phyloP scores from a whole-genome alignment of 1,140 invertebrate genomes.

The Tyrophagus putrescentiae region DNA sequence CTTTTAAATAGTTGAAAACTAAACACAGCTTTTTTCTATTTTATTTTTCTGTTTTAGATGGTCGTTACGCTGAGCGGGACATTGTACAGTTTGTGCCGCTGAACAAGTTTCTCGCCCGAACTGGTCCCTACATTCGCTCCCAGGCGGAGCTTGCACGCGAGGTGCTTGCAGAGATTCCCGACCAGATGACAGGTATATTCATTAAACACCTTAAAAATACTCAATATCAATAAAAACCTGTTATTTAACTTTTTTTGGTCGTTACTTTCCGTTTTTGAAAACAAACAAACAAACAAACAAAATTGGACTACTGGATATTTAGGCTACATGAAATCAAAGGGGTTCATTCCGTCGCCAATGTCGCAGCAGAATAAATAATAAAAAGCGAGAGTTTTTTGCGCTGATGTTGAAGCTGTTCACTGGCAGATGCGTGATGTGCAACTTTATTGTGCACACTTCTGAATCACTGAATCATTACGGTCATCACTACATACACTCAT shows the following conservation, averaged over 20 bases:
- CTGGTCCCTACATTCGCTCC: constrained; percentile 23
- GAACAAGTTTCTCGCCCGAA: constrained; percentile 16
- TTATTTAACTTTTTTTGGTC: constrained; percentile 24
- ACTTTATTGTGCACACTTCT: too few relatives aligned
- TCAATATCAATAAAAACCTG: constrained; percentile 37
- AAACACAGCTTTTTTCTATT: too few relatives aligned
- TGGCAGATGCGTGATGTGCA: too few relatives aligned
- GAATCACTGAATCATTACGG: too few relatives aligned
- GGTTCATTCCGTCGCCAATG: constrained; percentile 30
- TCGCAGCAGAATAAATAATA: constrained; percentile 23
- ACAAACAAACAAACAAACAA: neutral
- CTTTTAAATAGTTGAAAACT: too few relatives aligned
- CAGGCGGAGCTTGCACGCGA: constrained; percentile 41
- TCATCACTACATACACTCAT: too few relatives aligned
- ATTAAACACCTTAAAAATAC: constrained; percentile 47
- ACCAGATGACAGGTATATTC: constrained; percentile 39
- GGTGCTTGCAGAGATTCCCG: constrained; percentile 46
- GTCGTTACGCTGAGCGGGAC: constrained; percentile 22
- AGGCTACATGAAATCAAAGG: constrained; percentile 20
- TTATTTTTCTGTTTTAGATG: too few relatives aligned
- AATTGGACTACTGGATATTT: neutral
- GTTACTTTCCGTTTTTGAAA: constrained; percentile 15
- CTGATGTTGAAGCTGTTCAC: too few relatives aligned
- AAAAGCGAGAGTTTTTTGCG: too few relatives aligned
- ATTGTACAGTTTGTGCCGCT: constrained; percentile 27